phyloP scores from a whole-genome alignment of 2,797 vertebrate species.

The Myiothlypis coronata region DNA sequence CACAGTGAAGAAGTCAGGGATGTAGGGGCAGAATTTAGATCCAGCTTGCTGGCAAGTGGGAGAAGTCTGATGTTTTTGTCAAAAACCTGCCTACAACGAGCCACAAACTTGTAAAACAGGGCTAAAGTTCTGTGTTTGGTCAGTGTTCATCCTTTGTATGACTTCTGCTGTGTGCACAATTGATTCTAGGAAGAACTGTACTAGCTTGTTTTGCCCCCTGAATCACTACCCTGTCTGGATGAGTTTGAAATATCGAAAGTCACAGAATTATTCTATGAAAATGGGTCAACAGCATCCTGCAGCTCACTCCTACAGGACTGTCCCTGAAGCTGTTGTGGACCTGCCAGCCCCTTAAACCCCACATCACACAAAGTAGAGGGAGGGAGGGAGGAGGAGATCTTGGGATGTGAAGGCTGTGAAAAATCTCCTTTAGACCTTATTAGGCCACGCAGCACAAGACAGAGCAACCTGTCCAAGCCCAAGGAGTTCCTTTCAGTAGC shows the following conservation, averaged over 20 bases:
- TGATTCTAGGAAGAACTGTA: not conserved
- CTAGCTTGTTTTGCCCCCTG: not conserved
- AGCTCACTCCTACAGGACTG: not conserved
- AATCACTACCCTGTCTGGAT: not conserved
- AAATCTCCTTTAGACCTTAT: not conserved
- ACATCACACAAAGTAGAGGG: not conserved
- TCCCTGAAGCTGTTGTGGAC: not conserved
- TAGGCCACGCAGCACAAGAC: not conserved
- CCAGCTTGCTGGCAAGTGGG: not conserved
- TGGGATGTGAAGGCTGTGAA: not conserved
- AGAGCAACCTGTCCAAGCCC: not conserved
- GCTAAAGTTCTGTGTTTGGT: not conserved
- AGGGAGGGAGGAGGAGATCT: not conserved
- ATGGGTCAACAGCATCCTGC: not conserved
- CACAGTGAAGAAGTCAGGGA: not conserved
- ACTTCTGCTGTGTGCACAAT: not conserved
- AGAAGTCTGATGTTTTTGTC: not conserved
- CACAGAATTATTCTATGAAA: not conserved
- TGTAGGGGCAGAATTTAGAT: not conserved
- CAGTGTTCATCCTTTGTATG: not conserved
- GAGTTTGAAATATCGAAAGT: not conserved
- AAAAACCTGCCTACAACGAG: not conserved
- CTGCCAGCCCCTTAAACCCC: not conserved
- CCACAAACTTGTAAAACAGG: not conserved
- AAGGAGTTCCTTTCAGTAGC: not conserved